Conservation (phyloP, 1,140 invertebrate genomes). For the Apis mellifera region Amel_HAv3.1 CM009944.2:7459501-7460000, state of each 20-base stretch:
- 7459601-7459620: too few species aligned
- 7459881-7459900: neutral
- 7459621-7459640: too few species aligned
- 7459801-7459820: neutral
- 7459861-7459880: neutral
- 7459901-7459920: neutral
- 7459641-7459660: too few species aligned
- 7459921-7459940: neutral
- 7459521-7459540: too few species aligned
- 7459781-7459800: neutral
- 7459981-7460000: constrained; percentile 71
- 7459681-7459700: too few species aligned
- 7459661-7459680: too few species aligned
- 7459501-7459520: neutral
- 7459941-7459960: neutral
- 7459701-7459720: too few species aligned
- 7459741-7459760: neutral
- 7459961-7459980: too few species aligned
- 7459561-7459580: neutral
- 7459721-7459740: too few species aligned
- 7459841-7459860: neutral
- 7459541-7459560: neutral
- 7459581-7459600: too few species aligned
- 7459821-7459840: neutral
- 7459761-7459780: neutral